These are phyloP conservation scores for Periophthalmus modestus DNA, from an alignment of 2,113 vertebrate genomes.

Conservation along the genomic window DNA sequence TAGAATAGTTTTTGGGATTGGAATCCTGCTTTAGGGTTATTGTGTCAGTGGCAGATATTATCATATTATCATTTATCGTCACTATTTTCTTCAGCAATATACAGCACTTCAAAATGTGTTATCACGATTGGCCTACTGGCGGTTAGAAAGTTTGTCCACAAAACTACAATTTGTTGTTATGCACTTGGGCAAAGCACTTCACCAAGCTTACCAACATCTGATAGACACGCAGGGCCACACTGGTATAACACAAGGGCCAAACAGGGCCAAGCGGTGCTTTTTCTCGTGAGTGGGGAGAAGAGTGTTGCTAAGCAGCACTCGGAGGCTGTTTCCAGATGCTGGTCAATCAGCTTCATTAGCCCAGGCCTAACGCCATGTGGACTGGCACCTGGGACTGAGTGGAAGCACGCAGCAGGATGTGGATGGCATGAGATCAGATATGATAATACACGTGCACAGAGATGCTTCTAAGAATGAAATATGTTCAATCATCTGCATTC, in stretches of 20 bases:
- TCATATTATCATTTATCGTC: no score
- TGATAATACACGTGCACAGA: constrained; percentile 7
- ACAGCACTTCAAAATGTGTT: no score
- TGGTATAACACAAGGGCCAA: constrained; percentile 22
- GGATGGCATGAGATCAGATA: constrained; percentile 6
- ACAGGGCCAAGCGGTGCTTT: constrained; percentile 54
- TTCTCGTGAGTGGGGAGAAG: constrained; percentile 36
- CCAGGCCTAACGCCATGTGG: constrained; percentile 35
- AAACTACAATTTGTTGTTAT: neutral
- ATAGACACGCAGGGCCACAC: constrained; percentile 8
- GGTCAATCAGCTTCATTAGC: constrained; percentile 60
- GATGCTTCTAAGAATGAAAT: neutral
- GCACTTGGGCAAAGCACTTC: neutral
- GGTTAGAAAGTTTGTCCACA: no score
- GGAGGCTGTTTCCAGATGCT: constrained; percentile 36
- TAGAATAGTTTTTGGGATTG: no score
- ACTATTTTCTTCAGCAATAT: no score
- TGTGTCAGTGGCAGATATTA: no score
- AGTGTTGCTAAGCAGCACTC: constrained; percentile 69
- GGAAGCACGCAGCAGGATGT: constrained; percentile 11
- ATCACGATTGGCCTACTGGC: no score
- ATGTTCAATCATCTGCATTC: neutral
- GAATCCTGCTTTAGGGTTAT: no score
- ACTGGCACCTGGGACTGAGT: constrained; percentile 52
- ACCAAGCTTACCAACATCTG: no score